Base-by-base conservation (phyloP, 2,113 vertebrate species). In the Tachysurus vachellii region DNA sequence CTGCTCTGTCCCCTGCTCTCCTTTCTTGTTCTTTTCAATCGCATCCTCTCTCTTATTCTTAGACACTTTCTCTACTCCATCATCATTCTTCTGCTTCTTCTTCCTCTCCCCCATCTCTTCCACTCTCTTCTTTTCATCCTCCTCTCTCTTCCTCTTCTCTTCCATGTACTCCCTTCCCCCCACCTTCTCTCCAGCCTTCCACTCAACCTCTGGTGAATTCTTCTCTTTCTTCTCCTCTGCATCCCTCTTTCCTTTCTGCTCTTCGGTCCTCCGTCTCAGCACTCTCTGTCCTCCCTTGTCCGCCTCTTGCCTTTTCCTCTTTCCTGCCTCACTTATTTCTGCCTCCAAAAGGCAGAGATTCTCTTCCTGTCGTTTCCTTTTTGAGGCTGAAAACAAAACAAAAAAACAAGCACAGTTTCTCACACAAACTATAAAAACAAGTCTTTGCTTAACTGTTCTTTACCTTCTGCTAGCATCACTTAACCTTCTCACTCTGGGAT, bases 161-260 rank as follows among this genome's bases (percentile, higher is more conserved):
- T 17, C 19, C 54, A 31, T 76, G n/a, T 53, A 76, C 50, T 54
- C 50, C 75, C 54, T 75, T 23, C 8, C 71, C 12, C 3, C 36
- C 42, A 75, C 19, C 8, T 47, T 79, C n/a, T 28, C 26, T 28
- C 28, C 50, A 54, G 89, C 28, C 95, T 94, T 88, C 95, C 94
- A 84, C 92, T 94, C 82, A 90, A 77, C 59, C 1, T 66, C 84
- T 0, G 10, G 13, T 31, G 75, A 50, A 26, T 70, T 12, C 61
- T 86, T 81, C 2, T 54, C 3, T 0, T 1, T 79, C 54, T 79
- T 47, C 21, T 64, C 44, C 23, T 79, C 83, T 31, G 11, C 9
- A 31, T 71, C 17, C 26, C 19, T 17, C 28, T 19, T 28, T 19
- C 47, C 56, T 19, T 31, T 47, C 53, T 47, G 68, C 36, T 83